These are phyloP conservation scores for Epizoanthus rinbou DNA, from an alignment of 92 coral and sea anemone species.

Conservation along the genomic window DNA sequence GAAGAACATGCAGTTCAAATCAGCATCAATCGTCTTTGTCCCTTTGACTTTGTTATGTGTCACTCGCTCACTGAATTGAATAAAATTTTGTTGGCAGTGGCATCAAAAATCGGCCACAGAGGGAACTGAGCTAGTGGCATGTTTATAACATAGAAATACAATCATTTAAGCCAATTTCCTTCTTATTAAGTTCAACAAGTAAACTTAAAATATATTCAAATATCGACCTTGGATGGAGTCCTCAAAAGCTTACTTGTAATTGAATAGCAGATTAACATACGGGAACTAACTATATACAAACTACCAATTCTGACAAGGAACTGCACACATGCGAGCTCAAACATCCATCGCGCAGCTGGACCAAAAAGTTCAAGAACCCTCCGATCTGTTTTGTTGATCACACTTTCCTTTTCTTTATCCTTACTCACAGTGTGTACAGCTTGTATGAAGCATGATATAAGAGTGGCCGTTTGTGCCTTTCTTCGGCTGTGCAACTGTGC, in stretches of 20 bases:
- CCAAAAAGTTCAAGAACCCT: not conserved
- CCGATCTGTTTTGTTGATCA: not conserved
- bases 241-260: slow-evolving; percentile 12
- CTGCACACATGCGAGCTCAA: not conserved
- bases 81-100: too few species aligned
- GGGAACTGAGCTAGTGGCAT: too few species aligned
- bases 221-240: not conserved
- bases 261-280: not conserved
- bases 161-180: too few species aligned
- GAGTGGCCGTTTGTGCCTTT: not conserved
- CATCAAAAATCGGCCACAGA: too few species aligned
- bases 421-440: not conserved
- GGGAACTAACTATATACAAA: not conserved
- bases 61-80: too few species aligned
- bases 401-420: slow-evolving; percentile 14
- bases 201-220: too few species aligned
- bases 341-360: not conserved
- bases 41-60: too few species aligned
- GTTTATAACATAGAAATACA: too few species aligned
- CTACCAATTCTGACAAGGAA: not conserved
- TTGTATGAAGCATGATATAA: not conserved
- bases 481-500: slow-evolving; percentile 2
- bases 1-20: too few species aligned
- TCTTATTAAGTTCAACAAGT: too few species aligned
- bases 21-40: too few species aligned